These are phyloP conservation scores for Copsychus sechellarum DNA, from an alignment of 2,113 vertebrate genomes.

Conservation along the genomic window DNA sequence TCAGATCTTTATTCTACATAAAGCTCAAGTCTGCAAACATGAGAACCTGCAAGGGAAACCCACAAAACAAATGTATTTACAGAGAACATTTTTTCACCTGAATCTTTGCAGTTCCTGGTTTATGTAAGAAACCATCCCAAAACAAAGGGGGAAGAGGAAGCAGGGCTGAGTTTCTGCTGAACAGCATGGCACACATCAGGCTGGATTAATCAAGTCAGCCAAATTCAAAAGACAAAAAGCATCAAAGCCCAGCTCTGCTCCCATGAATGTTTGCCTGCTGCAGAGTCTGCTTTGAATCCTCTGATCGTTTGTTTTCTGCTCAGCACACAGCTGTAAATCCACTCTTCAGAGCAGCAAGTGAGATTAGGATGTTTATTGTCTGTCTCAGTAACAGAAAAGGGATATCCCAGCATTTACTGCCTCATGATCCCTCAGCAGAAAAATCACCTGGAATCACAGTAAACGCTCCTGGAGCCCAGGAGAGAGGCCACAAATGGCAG, in stretches of 20 bases:
- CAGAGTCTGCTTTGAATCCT: slow-evolving; percentile 31
- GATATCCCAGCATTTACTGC: slow-evolving; percentile 24
- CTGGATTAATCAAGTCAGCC: slow-evolving; percentile 59
- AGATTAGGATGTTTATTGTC: slow-evolving; percentile 48
- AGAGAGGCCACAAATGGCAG: neutral
- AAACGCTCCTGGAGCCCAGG: neutral
- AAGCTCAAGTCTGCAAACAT: neutral
- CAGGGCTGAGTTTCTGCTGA: slow-evolving; percentile 28
- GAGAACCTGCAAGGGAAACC: neutral
- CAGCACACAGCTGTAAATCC: slow-evolving; percentile 55
- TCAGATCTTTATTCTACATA: neutral
- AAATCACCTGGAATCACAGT: neutral
- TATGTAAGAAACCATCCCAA: neutral
- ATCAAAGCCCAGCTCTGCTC: slow-evolving; percentile 48
- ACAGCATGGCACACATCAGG: slow-evolving; percentile 53
- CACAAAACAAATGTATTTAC: neutral
- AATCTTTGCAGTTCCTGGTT: neutral
- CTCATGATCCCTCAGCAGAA: neutral
- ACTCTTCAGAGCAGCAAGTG: slow-evolving; percentile 8
- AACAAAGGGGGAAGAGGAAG: neutral
- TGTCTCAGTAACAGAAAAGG: neutral
- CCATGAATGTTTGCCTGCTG: neutral
- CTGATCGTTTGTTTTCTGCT: slow-evolving; percentile 36
- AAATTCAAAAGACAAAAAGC: slow-evolving; percentile 44
- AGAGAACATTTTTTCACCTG: neutral